Conservation (phyloP, 1,140 invertebrate genomes). For the Phymastichus coffea region DNA sequence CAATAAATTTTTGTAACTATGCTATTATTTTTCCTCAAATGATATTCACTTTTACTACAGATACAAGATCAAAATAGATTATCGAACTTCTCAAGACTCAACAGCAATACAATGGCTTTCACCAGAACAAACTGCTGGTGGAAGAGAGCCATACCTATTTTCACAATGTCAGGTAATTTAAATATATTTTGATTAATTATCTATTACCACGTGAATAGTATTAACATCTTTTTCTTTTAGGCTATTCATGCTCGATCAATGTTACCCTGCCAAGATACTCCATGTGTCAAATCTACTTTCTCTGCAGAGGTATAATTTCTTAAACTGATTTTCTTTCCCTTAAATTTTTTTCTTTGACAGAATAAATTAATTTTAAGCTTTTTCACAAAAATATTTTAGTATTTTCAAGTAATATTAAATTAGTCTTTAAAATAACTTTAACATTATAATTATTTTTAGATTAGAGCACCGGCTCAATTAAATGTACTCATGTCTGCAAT, state of each 20-base stretch:
- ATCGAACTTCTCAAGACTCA: conserved; percentile 71
- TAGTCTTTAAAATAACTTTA: conserved; percentile 1
- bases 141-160: conserved; percentile 85
- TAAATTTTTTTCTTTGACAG: neutral
- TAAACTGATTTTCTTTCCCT: neutral
- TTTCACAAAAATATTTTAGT: neutral
- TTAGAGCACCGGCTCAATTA: conserved; percentile 73
- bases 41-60: conserved; percentile 51
- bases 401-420: neutral
- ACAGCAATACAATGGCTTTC: conserved; percentile 88
- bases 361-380: too few relatives aligned
- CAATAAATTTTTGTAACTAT: neutral
- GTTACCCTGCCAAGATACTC: conserved; percentile 92
- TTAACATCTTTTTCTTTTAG: conserved; percentile 54
- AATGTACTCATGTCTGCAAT: conserved; percentile 90
- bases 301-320: conserved; percentile 67
- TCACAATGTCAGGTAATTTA: conserved; percentile 82
- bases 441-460: conserved; percentile 50
- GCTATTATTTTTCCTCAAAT: conserved; percentile 12
- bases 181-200: conserved; percentile 17
- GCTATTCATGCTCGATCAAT: conserved; percentile 87
- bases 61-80: conserved; percentile 68
- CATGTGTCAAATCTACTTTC: conserved; percentile 87
- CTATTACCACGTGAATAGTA: conserved; percentile 10
- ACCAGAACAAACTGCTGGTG: conserved; percentile 84